Conservation (phyloP, 1,140 invertebrate genomes). For the Gryon sp. region DNA sequence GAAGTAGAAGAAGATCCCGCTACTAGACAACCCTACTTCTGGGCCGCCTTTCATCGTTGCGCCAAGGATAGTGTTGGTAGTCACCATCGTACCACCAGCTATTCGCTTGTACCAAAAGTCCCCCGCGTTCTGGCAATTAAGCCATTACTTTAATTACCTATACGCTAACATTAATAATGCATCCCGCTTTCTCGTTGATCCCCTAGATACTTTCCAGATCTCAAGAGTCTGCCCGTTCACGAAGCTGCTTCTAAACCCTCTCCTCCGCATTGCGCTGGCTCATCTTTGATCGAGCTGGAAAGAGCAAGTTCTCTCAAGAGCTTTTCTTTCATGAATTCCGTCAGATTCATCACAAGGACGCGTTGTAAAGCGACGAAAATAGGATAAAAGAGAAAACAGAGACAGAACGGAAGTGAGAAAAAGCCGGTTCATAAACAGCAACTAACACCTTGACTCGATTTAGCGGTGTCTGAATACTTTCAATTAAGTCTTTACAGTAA, state of each 20-base stretch:
- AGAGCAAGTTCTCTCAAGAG: conserved; percentile 37
- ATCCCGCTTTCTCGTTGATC: conserved; percentile 61
- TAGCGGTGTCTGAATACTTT: too few relatives aligned
- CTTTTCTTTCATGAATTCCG: conserved; percentile 37
- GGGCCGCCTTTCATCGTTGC: conserved; percentile 40
- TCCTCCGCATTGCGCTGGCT: too few relatives aligned
- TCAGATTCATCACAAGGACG: conserved; percentile 24
- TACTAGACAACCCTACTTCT: conserved; percentile 46
- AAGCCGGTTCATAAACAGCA: conserved; percentile 77
- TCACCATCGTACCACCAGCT: conserved; percentile 28
- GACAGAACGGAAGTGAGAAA: conserved; percentile 24
- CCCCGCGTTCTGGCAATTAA: conserved; percentile 67
- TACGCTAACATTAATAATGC: conserved; percentile 70
- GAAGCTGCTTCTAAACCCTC: too few relatives aligned
- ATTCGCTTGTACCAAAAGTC: conserved; percentile 54
- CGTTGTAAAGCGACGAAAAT: conserved; percentile 61
- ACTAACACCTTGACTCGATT: conserved; percentile 69
- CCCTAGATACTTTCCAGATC: conserved; percentile 62
- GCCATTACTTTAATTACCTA: conserved; percentile 72
- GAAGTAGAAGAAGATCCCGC: conserved; percentile 66
- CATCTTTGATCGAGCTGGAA: conserved; percentile 58
- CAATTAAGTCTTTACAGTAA: too few relatives aligned
- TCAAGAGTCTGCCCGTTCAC: conserved; percentile 40
- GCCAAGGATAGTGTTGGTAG: conserved; percentile 41
- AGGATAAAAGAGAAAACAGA: conserved; percentile 43